phyloP scores from a whole-genome alignment of 1,140 invertebrate genomes.

The Panagrolaimus sp. region DNA sequence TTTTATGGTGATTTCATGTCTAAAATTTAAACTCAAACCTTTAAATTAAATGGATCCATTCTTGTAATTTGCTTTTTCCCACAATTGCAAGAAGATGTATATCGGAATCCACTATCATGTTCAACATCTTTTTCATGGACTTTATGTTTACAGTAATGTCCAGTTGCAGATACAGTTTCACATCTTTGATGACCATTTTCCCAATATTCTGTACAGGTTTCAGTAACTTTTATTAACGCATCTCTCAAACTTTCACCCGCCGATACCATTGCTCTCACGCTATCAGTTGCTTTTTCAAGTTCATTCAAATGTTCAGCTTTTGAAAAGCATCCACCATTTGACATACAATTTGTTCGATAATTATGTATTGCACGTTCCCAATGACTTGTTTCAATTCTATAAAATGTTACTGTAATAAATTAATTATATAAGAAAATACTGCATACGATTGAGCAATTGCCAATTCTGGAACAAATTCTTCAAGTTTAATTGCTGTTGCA shows the following conservation, averaged over 20 bases:
- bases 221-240: neutral
- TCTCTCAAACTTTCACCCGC: neutral
- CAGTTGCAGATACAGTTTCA: neutral
- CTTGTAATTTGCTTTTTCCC: neutral
- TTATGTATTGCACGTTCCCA: neutral
- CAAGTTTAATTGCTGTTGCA: neutral
- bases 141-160: neutral
- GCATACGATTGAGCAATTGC: neutral
- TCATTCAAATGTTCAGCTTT: constrained; percentile 10
- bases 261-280: neutral
- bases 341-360: neutral
- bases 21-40: neutral
- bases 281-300: neutral
- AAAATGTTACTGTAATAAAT: neutral
- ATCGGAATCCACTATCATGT: neutral
- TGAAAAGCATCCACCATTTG: neutral
- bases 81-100: neutral
- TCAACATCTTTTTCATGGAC: neutral
- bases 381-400: neutral
- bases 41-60: constrained; percentile 10
- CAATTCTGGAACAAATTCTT: neutral
- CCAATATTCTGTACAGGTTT: constrained; percentile 4
- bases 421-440: neutral
- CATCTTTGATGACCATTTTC: constrained; percentile 6
- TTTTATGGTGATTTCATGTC: neutral